Percentiles rank a stretch among this genome's conserved stretches.
phyloP scores from a whole-genome alignment of 2,797 vertebrate species.

The Ceyx erithaca region DNA sequence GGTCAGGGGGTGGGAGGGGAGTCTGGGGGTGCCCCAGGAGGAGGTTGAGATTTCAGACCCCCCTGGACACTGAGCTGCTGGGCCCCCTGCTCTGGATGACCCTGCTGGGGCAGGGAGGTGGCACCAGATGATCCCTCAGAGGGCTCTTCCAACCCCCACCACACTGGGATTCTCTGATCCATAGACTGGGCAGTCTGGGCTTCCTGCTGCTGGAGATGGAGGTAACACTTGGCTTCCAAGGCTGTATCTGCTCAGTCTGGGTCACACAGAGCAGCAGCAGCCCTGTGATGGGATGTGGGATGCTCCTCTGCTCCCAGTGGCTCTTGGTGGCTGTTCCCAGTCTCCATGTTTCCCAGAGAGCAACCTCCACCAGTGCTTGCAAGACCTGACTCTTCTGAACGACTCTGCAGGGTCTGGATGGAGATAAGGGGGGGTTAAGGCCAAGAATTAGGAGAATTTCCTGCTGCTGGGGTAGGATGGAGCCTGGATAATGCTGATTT shows the following conservation, averaged over 20 bases:
- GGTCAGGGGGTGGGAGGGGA: fast-evolving
- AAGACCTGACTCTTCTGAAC: neutral
- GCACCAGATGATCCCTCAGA: no score
- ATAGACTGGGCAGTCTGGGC: neutral
- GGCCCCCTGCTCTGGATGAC: no score
- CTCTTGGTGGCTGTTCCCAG: neutral
- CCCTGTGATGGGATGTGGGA: neutral
- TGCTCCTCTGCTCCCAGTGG: neutral
- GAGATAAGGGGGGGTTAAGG: neutral
- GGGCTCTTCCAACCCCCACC: no score
- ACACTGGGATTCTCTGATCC: no score
- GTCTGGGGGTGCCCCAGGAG: neutral
- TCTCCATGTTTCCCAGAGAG: neutral
- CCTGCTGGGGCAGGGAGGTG: no score
- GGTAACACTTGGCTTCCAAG: neutral
- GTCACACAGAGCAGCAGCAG: neutral
- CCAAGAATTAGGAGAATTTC: slow-evolving; percentile 4
- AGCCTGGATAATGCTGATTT: no score
- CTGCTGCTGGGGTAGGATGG: neutral
- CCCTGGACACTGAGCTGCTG: no score
- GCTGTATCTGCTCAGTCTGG: neutral
- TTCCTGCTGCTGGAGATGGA: neutral
- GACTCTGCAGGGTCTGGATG: neutral
- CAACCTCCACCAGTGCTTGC: neutral
- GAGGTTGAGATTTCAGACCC: no score